These are phyloP conservation scores for Pipa parva DNA, from an alignment of 2,113 vertebrate species.

Conservation along the genomic window DNA sequence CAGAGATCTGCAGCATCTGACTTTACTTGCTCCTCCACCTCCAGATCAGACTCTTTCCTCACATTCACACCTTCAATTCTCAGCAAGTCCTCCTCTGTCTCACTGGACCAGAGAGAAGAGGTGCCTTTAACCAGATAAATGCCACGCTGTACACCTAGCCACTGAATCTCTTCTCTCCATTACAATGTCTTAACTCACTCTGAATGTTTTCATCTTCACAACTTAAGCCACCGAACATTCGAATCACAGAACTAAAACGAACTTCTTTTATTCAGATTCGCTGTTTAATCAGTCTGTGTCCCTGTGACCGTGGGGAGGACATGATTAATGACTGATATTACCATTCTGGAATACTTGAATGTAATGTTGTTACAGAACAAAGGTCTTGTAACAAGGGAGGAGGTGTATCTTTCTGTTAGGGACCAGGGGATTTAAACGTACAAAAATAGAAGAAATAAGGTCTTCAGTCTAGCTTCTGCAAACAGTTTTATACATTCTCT, in stretches of 20 bases:
- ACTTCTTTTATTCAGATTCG: too few relatives aligned
- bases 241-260: too few relatives aligned
- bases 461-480: slow-evolving; percentile 42
- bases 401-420: slow-evolving; percentile 41
- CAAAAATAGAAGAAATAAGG: too few relatives aligned
- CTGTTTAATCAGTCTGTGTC: slow-evolving; percentile 19
- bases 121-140: slow-evolving; percentile 95
- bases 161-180: background rate
- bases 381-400: slow-evolving; percentile 1
- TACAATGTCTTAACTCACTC: slow-evolving; percentile 19
- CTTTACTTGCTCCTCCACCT: slow-evolving; percentile 87
- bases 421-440: slow-evolving; percentile 45
- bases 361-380: slow-evolving; percentile 24
- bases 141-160: slow-evolving; percentile 44
- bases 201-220: too few relatives aligned
- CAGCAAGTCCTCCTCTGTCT: slow-evolving; percentile 86
- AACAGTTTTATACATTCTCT: slow-evolving; percentile 44
- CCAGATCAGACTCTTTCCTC: slow-evolving; percentile 92
- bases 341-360: slow-evolving; percentile 56
- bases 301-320: slow-evolving; percentile 18
- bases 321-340: slow-evolving; percentile 25
- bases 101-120: slow-evolving; percentile 95
- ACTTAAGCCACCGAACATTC: too few relatives aligned
- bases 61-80: slow-evolving; percentile 92
- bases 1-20: slow-evolving; percentile 80